Evolutionary conservation across 2,113 vertebrate genomes (phyloP), one percentile per base, ranked within the genome.

Genomic region (Thamnophis sirtalis): DNA sequence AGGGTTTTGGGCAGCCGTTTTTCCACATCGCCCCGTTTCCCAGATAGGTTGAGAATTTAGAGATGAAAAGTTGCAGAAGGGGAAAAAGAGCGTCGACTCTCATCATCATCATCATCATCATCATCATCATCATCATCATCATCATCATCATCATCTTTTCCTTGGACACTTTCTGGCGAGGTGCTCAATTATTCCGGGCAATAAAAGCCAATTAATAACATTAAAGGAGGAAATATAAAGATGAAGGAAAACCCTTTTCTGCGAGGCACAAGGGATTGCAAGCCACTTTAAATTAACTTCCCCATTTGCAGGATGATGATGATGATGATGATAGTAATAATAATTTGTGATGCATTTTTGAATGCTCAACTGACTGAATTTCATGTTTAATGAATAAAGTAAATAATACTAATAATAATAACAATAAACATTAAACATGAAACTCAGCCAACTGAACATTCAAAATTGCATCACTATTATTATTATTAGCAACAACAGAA

Each of bases 281-380:
- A 17, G 5, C 5, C 11, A 3, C 13, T 73, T 13, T 73, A 7
- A 73, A 33, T 7, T 73, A 0, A 73, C 19, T n/a, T 28, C 11
- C 60, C 28, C 63, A 15, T 5, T 68, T n/a, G 28, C 28, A 68
- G 11, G 3, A 68, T 26, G 26, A 26, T 26, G 28, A 28, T 15
- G 1, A 33, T 6, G 5, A 17, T 15, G 0, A n/a, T 13, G 0
- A 55, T 19, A 1, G n/a, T n/a, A 43, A 43, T 43, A 43, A 43
- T 43, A 43, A 43, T 43, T 43, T 43, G 11, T 53, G 51, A 53
- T 53, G 3, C 51, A 53, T 53, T 50, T 50, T 50, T 50, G 9
- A 58, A 58, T 9, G 51, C 11, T 53, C 51, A 53, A 10, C 11
- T 11, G 51, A 9, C 50, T 51, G 51, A 53, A 10, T 53, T 53